Evolutionary conservation across 1,140 invertebrate species (phyloP), one percentile per base, ranked within the genome.

Genomic region (Sitophilus oryzae): DNA sequence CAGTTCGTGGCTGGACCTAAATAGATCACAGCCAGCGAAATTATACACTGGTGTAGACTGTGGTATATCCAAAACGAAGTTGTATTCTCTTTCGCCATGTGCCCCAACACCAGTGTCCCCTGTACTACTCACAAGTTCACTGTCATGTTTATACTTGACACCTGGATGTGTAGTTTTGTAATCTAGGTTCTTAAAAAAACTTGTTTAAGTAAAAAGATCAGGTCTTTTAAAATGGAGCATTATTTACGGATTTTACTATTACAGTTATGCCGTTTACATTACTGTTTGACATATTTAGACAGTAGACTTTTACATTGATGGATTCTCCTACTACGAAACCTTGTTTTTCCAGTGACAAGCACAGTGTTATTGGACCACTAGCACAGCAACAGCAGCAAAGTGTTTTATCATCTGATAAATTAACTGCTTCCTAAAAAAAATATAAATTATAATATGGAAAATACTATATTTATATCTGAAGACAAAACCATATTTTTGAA

Each of bases 341-440:
- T 45, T 44, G 34, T 45, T 51, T 56, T 6, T 50, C 25, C 3
- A 56, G 18, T 19, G 18, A 25, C 19, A 56, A 37, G 16, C 36
- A 21, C 18, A 56, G 19, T 2, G 40, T 43, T 15, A 56, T 45
- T 14, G 40, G 40, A 16, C 48, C 47, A 30, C 30, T 44, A 16
- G 41, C 47, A 25, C 47, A 56, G 23, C 54, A 56, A 14, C 19
- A 50, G 20, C 54, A 56, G 16, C 54, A 50, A 6, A 56, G 8
- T 3, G 21, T 51, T 56, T 50, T 50, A 3, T 56, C 54, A 37
- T 50, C 46, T 16, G 46, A 22, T 10, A 42, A 44, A 20, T 16
- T 14, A 1, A 34, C 15, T 48, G 52, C 44, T 18, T 42, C 10
- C 52, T 55, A 35, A 21, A 41, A 55, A n/a, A n/a, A n/a, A n/a